These are phyloP conservation scores for Mesoligia furuncula DNA, from an alignment of 2,888 invertebrate genomes.

Conservation along the genomic window DNA sequence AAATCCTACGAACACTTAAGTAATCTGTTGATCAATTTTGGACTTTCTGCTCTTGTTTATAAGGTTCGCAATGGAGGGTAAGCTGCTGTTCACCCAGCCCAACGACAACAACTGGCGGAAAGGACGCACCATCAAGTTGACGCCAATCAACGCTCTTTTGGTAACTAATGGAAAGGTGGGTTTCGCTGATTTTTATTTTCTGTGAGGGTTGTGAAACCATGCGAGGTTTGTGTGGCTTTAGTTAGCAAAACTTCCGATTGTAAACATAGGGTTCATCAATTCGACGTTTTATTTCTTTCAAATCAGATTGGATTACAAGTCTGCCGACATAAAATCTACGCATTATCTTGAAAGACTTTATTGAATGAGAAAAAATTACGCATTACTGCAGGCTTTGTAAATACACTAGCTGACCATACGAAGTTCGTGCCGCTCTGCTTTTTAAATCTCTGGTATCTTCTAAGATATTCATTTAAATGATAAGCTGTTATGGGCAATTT, in stretches of 20 bases:
- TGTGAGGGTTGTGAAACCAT: constrained; percentile 13
- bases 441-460: too few species aligned
- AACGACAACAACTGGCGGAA: constrained; percentile 97
- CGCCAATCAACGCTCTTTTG: constrained; percentile 96
- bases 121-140: constrained; percentile 96
- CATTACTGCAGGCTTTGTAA: too few species aligned
- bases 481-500: too few species aligned
- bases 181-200: constrained; percentile 51
- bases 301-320: not conserved
- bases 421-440: too few species aligned
- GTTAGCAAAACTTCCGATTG: constrained; percentile 29
- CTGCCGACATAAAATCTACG: not conserved
- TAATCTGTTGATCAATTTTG: constrained; percentile 53
- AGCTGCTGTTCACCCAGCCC: constrained; percentile 96
- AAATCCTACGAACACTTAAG: constrained; percentile 42
- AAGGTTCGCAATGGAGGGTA: constrained; percentile 96
- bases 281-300: not conserved
- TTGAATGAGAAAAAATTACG: not conserved
- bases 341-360: not conserved
- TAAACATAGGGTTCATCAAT: constrained; percentile 1
- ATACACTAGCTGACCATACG: too few species aligned
- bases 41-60: constrained; percentile 61
- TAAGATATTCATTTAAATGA: too few species aligned
- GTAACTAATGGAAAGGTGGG: constrained; percentile 97
- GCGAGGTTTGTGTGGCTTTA: not conserved